phyloP scores from a whole-genome alignment of 2,888 invertebrate species.

The Drosophila anomalata region DNA sequence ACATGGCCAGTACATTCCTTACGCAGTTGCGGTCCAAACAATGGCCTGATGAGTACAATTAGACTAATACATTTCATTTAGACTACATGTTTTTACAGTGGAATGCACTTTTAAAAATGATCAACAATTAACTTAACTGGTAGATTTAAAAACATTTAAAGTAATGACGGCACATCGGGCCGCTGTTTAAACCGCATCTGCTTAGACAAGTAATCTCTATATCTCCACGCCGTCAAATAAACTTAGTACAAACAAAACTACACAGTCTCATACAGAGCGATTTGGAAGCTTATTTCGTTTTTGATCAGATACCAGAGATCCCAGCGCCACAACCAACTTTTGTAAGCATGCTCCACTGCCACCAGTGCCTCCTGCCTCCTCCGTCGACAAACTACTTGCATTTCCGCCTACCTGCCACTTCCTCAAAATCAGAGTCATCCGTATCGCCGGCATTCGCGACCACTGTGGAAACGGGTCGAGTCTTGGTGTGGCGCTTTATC shows the following conservation, averaged over 20 bases:
- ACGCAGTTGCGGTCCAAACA: slow-evolving; percentile 19
- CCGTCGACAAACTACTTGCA: slow-evolving; percentile 70
- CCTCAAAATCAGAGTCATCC: slow-evolving; percentile 89
- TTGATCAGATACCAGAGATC: slow-evolving; percentile 63
- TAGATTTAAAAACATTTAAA: too few species aligned
- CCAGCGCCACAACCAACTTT: slow-evolving; percentile 68
- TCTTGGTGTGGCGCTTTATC: slow-evolving; percentile 80
- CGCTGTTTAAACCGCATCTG: slow-evolving; percentile 14
- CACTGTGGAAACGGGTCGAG: slow-evolving; percentile 77
- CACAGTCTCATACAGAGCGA: slow-evolving; percentile 77
- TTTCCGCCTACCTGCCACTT: slow-evolving; percentile 87
- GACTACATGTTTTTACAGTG: not conserved
- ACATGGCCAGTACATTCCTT: slow-evolving; percentile 32
- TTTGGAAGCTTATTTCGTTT: slow-evolving; percentile 68
- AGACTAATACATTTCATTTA: not conserved
- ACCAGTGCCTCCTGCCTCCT: not conserved
- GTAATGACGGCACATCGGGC: too few species aligned
- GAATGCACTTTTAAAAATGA: not conserved
- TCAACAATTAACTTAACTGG: not conserved
- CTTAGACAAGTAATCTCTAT: slow-evolving; percentile 30
- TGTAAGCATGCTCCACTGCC: slow-evolving; percentile 31
- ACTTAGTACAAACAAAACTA: slow-evolving; percentile 61
- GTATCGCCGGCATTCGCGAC: slow-evolving; percentile 82
- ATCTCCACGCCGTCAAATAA: slow-evolving; percentile 31
- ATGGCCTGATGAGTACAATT: not conserved